Percentiles rank a stretch among this genome's conserved stretches.
These are phyloP conservation scores for Troilus luridus DNA, from an alignment of 2,888 invertebrate genomes.

Conservation along the genomic window DNA sequence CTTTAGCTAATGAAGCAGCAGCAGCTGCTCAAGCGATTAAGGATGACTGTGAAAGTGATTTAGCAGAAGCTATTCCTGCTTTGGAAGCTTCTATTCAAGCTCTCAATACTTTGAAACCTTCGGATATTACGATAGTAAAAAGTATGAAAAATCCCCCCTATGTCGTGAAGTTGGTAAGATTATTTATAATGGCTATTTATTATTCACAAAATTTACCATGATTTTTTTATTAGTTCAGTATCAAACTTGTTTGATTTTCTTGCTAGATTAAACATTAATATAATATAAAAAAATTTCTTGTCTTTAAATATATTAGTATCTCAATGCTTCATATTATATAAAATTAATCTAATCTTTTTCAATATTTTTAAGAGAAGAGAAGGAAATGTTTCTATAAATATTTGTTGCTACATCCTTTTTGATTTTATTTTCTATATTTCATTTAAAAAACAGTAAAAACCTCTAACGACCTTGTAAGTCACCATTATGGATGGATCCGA, in stretches of 20 bases:
- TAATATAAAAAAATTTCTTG: too few relatives aligned
- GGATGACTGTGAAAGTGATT: conserved; percentile 96
- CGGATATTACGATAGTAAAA: conserved; percentile 95
- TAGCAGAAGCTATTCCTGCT: conserved; percentile 96
- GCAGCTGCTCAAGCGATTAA: conserved; percentile 97
- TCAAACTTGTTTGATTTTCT: not conserved
- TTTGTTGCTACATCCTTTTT: too few relatives aligned
- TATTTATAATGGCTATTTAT: not conserved
- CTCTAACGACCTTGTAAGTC: too few relatives aligned
- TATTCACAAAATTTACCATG: not conserved
- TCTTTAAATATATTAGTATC: too few relatives aligned
- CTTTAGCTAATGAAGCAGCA: conserved; percentile 94
- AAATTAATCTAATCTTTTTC: too few relatives aligned
- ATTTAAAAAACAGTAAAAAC: too few relatives aligned
- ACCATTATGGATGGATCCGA: too few relatives aligned
- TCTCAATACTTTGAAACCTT: conserved; percentile 92
- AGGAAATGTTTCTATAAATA: too few relatives aligned
- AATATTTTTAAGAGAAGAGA: too few relatives aligned
- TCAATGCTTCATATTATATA: too few relatives aligned
- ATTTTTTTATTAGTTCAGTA: not conserved
- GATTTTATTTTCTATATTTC: too few relatives aligned
- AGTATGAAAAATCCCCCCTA: conserved; percentile 98
- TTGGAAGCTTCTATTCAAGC: conserved; percentile 91
- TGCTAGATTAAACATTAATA: too few relatives aligned
- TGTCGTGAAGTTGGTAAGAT: conserved; percentile 85